Conservation (phyloP, 1,140 invertebrate genomes). For the Heliconius hewitsoni region DNA sequence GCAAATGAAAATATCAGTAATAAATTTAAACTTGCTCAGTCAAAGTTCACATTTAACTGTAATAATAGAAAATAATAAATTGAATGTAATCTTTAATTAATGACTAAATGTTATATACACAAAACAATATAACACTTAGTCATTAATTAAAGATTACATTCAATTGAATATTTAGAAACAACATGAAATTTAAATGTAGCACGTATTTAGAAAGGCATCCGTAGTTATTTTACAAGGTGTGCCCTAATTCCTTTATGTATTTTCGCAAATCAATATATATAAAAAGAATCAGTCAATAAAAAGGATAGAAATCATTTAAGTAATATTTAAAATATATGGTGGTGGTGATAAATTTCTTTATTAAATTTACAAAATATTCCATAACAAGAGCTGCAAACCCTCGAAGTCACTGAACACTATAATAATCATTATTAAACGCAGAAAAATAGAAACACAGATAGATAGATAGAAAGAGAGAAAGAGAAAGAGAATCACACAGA, state of each 20-base stretch:
- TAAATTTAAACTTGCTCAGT: not conserved
- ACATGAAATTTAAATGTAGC: not conserved
- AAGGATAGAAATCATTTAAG: not conserved
- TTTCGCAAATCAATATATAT: not conserved
- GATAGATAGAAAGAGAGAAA: no score
- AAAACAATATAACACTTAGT: not conserved
- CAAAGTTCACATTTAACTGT: not conserved
- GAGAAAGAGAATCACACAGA: no score
- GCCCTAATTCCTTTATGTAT: not conserved
- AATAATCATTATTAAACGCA: conserved; percentile 10
- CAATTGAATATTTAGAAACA: not conserved
- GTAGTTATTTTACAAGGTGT: not conserved
- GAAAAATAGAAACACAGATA: no score
- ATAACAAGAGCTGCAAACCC: conserved; percentile 1
- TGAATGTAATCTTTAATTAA: no score
- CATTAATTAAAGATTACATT: not conserved
- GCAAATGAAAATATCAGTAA: not conserved
- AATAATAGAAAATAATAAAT: no score
- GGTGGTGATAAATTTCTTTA: not conserved
- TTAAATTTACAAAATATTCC: not conserved
- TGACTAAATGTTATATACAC: no score
- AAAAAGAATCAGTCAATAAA: not conserved
- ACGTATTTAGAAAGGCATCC: not conserved
- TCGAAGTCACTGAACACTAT: conserved; percentile 34
- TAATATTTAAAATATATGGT: not conserved